Evolutionary conservation across 2,888 invertebrate species (phyloP).

Genomic region (Amphiduros pacificus): DNA sequence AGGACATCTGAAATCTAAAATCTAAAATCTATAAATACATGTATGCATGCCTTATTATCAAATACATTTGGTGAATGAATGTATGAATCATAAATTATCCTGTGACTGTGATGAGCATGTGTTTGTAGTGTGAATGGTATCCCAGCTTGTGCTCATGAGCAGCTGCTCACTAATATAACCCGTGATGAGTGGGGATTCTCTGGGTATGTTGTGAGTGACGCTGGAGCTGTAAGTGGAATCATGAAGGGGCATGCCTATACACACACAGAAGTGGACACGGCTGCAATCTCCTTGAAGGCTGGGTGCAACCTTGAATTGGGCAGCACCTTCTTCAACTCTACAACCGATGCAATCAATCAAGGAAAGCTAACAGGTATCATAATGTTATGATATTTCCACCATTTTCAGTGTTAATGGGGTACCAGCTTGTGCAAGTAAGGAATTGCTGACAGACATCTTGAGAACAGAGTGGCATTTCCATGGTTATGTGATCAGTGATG

Average conservation of each 20-base stretch:
- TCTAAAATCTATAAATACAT: too few relatives aligned
- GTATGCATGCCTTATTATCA: not conserved
- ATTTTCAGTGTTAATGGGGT: conserved; percentile 38
- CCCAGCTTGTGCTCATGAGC: conserved; percentile 35
- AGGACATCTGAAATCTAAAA: too few relatives aligned
- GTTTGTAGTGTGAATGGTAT: conserved; percentile 38
- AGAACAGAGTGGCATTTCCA: conserved; percentile 48
- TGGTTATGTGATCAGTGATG: conserved; percentile 52
- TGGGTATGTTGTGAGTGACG: conserved; percentile 52
- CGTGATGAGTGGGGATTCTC: conserved; percentile 48
- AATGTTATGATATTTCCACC: too few relatives aligned
- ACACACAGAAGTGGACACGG: conserved; percentile 33
- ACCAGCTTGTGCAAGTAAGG: conserved; percentile 34
- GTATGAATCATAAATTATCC: not conserved
- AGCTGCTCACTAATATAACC: conserved; percentile 35
- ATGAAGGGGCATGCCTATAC: conserved; percentile 32
- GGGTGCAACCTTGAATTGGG: conserved; percentile 41
- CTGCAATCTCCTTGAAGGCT: conserved; percentile 36
- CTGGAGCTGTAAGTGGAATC: conserved; percentile 41
- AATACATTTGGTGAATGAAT: not conserved
- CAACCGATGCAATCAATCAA: conserved; percentile 20
- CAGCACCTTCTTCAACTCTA: conserved; percentile 6
- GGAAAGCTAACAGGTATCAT: conserved; percentile 2
- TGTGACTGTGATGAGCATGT: not conserved
- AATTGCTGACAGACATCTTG: conserved; percentile 35